Conservation (phyloP, 53 echinoderm and acorn worm species). For the Holothuria scabra region DNA sequence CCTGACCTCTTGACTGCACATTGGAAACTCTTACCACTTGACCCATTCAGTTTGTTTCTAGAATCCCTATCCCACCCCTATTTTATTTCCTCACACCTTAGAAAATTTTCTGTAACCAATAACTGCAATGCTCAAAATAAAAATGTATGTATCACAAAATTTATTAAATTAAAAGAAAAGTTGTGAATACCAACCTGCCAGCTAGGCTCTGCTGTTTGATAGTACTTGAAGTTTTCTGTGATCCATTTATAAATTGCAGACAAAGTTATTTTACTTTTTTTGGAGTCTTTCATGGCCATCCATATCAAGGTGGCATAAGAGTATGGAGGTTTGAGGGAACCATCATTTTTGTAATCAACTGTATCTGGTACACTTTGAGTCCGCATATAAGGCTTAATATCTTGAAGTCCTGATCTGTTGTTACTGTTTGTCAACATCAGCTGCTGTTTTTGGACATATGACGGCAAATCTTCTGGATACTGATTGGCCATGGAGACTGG, state of each 20-base stretch:
- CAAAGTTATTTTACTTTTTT: constrained; percentile 96
- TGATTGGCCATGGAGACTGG: constrained; percentile 76
- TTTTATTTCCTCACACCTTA: too few relatives aligned
- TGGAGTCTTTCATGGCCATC: constrained; percentile 99
- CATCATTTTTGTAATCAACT: constrained; percentile 88
- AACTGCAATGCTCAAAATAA: neutral
- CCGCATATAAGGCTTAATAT: constrained; percentile 54
- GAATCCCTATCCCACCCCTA: too few relatives aligned
- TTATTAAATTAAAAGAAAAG: neutral
- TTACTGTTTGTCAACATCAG: constrained; percentile 45
- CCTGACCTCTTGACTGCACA: too few relatives aligned
- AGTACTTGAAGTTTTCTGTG: constrained; percentile 92
- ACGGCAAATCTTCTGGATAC: constrained; percentile 47
- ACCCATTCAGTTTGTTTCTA: too few relatives aligned
- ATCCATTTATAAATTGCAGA: constrained; percentile 99
- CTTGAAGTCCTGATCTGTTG: constrained; percentile 25
- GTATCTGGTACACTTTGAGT: constrained; percentile 53
- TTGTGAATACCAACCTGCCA: constrained; percentile 82
- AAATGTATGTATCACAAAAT: neutral
- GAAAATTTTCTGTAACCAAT: neutral
- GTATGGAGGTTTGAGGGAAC: constrained; percentile 88
- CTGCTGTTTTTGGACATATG: constrained; percentile 48
- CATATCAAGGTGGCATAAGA: constrained; percentile 96
- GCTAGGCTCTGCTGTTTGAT: constrained; percentile 93
- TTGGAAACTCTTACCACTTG: too few relatives aligned